Conservation (phyloP, 2,113 vertebrate genomes). For the Etheostoma spectabile region DNA sequence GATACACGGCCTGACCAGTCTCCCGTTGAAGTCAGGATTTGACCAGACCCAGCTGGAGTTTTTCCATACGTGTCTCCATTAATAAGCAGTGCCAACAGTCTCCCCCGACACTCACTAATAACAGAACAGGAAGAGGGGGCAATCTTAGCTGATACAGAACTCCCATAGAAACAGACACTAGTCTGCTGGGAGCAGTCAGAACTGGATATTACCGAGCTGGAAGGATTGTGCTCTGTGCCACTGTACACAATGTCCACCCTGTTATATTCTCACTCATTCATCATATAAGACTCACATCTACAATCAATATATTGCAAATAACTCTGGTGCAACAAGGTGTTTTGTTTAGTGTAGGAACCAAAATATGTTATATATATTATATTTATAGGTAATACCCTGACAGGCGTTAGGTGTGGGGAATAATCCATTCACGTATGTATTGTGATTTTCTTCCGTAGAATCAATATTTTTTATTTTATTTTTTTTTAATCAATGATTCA, state of each 20-base stretch:
- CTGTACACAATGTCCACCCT: background rate
- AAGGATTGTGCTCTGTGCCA: background rate
- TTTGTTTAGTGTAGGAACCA: background rate
- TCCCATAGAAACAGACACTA: background rate
- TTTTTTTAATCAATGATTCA: too few species aligned
- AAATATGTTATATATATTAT: too few species aligned
- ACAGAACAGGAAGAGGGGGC: background rate
- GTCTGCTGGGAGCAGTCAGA: background rate
- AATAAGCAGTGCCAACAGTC: background rate
- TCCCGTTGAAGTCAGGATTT: background rate
- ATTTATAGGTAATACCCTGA: too few species aligned
- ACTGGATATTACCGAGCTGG: background rate
- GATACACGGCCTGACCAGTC: background rate
- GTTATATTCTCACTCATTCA: background rate
- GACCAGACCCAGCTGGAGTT: background rate
- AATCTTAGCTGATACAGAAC: background rate
- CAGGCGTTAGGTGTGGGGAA: too few species aligned
- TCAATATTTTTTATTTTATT: too few species aligned
- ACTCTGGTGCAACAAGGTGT: background rate
- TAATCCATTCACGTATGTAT: too few species aligned
- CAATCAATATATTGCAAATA: background rate
- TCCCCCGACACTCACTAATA: background rate
- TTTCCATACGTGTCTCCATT: background rate
- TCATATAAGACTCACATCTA: background rate
- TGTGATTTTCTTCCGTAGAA: too few species aligned